Conservation (phyloP, 2,888 invertebrate genomes). For the Belgica antarctica region DNA sequence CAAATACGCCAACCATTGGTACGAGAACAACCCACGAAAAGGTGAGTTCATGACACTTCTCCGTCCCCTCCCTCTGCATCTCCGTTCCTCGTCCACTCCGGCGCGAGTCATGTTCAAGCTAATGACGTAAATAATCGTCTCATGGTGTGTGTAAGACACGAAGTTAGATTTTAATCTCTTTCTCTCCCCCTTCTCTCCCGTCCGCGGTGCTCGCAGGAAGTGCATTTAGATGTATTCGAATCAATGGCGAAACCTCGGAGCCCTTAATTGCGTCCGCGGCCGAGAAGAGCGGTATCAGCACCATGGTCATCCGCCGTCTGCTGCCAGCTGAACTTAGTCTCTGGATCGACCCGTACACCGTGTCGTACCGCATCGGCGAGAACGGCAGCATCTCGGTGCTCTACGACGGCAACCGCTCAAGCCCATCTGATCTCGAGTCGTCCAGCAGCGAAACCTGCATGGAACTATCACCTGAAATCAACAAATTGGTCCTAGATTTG, state of each 20-base stretch:
- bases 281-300: slow-evolving; percentile 61
- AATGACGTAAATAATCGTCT: no score
- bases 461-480: slow-evolving; percentile 40
- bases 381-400: slow-evolving; percentile 64
- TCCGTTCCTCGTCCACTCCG: background rate
- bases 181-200: background rate
- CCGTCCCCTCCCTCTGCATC: background rate
- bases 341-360: slow-evolving; percentile 75
- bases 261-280: slow-evolving; percentile 66
- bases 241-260: slow-evolving; percentile 67
- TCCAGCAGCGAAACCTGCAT: slow-evolving; percentile 36
- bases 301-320: slow-evolving; percentile 57
- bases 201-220: slow-evolving; percentile 58
- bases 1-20: slow-evolving; percentile 69
- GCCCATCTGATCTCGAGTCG: slow-evolving; percentile 45
- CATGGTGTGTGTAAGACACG: no score
- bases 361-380: slow-evolving; percentile 65
- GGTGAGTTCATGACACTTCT: slow-evolving; percentile 23
- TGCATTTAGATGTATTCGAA: slow-evolving; percentile 68
- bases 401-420: slow-evolving; percentile 50
- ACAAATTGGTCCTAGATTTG: slow-evolving; percentile 39
- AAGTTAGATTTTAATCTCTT: slow-evolving; percentile 25
- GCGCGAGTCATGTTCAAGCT: slow-evolving; percentile 8
- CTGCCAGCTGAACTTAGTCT: slow-evolving; percentile 69
- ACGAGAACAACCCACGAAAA: slow-evolving; percentile 66